Conservation (phyloP, 2,888 invertebrate genomes). For the Hypolimnas misippus region DNA sequence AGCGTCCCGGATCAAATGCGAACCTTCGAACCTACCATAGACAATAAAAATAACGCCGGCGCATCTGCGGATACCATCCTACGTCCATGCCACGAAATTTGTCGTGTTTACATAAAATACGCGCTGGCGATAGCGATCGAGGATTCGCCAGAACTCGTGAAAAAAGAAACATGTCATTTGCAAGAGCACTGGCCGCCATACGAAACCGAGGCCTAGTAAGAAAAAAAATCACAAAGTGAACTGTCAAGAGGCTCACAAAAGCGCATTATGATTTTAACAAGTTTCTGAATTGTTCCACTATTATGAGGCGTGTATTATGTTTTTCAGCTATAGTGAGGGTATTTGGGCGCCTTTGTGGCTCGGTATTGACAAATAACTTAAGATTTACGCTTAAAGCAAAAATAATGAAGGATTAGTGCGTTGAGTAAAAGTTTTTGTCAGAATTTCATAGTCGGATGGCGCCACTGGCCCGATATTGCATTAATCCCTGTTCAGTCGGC, state of each 20-base stretch:
- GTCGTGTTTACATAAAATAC: conserved; percentile 83
- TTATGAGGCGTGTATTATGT: conserved; percentile 82
- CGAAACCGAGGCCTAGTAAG: conserved; percentile 59
- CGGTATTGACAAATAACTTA: conserved; percentile 82
- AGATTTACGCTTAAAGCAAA: conserved; percentile 77
- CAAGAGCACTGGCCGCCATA: conserved; percentile 59
- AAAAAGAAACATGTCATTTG: conserved; percentile 67
- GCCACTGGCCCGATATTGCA: conserved; percentile 74
- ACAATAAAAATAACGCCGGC: conserved; percentile 79
- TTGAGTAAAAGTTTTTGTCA: conserved; percentile 59
- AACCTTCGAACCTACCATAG: conserved; percentile 69
- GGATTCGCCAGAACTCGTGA: conserved; percentile 68
- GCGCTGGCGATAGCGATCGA: conserved; percentile 72
- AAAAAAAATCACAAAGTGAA: conserved; percentile 64
- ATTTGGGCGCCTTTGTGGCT: conserved; percentile 82
- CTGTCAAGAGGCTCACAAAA: conserved; percentile 79
- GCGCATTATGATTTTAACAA: conserved; percentile 82
- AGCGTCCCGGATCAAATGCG: conserved; percentile 81
- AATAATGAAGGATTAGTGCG: conserved; percentile 80
- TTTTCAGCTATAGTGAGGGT: conserved; percentile 77
- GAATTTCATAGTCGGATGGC: conserved; percentile 63
- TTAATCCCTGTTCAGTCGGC: conserved; percentile 61
- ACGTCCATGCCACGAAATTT: conserved; percentile 71
- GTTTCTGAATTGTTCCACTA: conserved; percentile 78
- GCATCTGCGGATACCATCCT: conserved; percentile 79